Evolutionary conservation across 1,140 invertebrate genomes (phyloP), one percentile per base, ranked within the genome.

Genomic region (Drosophila orosa): DNA sequence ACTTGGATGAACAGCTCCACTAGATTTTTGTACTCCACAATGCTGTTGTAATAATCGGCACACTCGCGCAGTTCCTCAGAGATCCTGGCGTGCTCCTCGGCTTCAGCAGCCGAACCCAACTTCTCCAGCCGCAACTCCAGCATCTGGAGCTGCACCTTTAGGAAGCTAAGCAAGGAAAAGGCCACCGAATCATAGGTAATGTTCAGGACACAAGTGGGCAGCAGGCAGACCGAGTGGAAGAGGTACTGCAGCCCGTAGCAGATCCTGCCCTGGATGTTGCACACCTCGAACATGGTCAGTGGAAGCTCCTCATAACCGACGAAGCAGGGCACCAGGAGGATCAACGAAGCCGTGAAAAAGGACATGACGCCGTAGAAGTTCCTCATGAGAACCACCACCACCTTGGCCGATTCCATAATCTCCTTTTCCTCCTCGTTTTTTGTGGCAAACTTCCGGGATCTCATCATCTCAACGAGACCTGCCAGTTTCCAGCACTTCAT

Each of bases 131-230:
- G 77, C 7, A 69, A 12, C 3, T 48, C 55, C 13, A 91, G 39
- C 35, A 91, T 80, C 25, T 82, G 48, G 4, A 91, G 54, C 29
- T 91, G 84, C 0, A 58, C 52, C 24, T 62, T 72, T 10, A 90
- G 5, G 29, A 75, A 90, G 15, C 61, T 67, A 8, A 90, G 60
- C 31, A 91, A 59, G 1, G 80, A 59, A 22, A 57, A 52, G 5
- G 52, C 27, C 40, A 74, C 45, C 9, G 90, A 78, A n/a, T 91
- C 90, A 44, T 75, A 91, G 35, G 86, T 61, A 13, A 91, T 86
- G 39, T 91, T 91, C 7, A 91, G 19, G 33, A 62, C 65, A 61
- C 90, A 91, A 12, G 78, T 73, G 3, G 80, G 24, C 44, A 79
- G 8, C 29, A 91, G 12, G 10, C 74, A 60, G 25, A 86, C 17